Evolutionary conservation across 1,140 invertebrate species (phyloP).

Genomic region (Dryas iulia): DNA sequence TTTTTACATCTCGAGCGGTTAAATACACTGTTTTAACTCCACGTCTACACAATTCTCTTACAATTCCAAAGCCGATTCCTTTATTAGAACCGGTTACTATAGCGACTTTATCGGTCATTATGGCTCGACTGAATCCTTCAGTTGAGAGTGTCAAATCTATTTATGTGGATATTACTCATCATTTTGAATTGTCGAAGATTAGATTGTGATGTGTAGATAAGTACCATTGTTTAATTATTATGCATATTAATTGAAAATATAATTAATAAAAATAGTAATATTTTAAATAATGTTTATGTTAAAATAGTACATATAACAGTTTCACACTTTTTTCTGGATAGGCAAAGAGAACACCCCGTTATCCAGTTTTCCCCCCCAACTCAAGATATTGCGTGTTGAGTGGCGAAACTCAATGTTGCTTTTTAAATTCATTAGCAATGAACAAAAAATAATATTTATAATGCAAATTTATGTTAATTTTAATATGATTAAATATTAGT

Average conservation of each 20-base stretch:
- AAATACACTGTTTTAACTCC: slow-evolving; percentile 82
- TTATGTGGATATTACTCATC: background rate
- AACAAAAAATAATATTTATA: no score
- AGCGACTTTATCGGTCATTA: slow-evolving; percentile 60
- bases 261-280: no score
- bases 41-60: slow-evolving; percentile 81
- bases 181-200: background rate
- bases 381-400: no score
- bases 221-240: background rate
- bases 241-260: no score
- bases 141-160: background rate
- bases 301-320: no score
- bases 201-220: background rate
- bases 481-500: background rate
- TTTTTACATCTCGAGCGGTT: slow-evolving; percentile 81
- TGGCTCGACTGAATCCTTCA: background rate
- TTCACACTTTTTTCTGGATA: no score
- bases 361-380: no score
- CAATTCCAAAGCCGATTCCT: slow-evolving; percentile 84
- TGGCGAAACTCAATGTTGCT: no score
- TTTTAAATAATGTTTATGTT: no score
- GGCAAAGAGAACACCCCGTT: no score
- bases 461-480: background rate
- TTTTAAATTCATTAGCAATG: no score
- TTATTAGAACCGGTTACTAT: slow-evolving; percentile 76